Percentiles rank a stretch among this genome's conserved stretches.
phyloP scores from a whole-genome alignment of 2,797 vertebrate genomes.

The Pelochelys cantorii region DNA sequence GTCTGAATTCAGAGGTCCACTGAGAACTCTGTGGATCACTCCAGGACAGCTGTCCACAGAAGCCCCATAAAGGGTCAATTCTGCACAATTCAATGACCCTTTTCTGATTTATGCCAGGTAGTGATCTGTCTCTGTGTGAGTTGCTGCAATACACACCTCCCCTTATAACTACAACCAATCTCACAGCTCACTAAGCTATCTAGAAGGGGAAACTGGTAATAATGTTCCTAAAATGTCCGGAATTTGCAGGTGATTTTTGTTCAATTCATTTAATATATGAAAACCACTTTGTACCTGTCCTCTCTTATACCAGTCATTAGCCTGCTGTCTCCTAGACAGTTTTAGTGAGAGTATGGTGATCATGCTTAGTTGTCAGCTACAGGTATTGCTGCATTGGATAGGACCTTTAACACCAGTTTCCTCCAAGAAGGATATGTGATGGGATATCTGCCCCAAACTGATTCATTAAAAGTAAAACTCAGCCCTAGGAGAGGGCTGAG shows the following conservation, averaged over 20 bases:
- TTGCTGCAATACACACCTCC: not conserved
- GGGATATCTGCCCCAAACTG: too few species aligned
- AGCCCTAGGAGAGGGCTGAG: too few species aligned
- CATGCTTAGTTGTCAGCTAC: not conserved
- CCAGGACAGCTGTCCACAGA: not conserved
- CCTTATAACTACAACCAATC: not conserved
- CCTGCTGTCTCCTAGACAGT: not conserved
- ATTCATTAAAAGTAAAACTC: too few species aligned
- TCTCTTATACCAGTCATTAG: not conserved
- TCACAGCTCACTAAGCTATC: not conserved
- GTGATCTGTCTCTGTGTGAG: not conserved
- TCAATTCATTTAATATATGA: not conserved
- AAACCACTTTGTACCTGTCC: not conserved
- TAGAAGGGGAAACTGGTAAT: not conserved
- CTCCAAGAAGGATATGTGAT: not conserved
- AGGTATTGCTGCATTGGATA: not conserved
- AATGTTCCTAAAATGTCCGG: not conserved
- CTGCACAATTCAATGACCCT: not conserved
- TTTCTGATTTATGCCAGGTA: too few species aligned
- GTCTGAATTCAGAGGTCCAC: not conserved
- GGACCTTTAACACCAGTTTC: not conserved
- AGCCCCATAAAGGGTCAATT: accelerated
- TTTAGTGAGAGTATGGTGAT: not conserved
- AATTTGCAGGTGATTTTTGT: not conserved
- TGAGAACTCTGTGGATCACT: not conserved